Conservation (phyloP, 2,888 invertebrate species). For the Vandiemenella viatica region DNA sequence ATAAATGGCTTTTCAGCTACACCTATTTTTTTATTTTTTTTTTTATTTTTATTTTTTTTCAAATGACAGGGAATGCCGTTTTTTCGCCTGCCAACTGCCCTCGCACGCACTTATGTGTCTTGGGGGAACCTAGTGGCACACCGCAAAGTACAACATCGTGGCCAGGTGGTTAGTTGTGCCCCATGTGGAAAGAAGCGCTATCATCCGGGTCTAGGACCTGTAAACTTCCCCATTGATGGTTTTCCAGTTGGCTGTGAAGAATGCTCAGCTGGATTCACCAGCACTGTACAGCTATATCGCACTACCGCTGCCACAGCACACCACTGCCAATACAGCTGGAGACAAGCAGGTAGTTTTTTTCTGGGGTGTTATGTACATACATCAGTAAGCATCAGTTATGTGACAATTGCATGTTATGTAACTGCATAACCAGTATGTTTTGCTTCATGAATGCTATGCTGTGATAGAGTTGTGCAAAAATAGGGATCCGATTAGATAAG, state of each 20-base stretch:
- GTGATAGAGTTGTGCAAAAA: too few species aligned
- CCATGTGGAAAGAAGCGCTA: conserved; percentile 4
- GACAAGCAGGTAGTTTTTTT: neutral
- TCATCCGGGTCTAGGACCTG: conserved; percentile 10
- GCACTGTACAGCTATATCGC: conserved; percentile 8
- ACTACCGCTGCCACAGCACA: conserved; percentile 5
- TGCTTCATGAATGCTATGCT: too few species aligned
- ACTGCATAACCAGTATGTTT: too few species aligned
- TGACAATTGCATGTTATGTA: too few species aligned
- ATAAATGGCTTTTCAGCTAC: too few species aligned
- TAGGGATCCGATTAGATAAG: too few species aligned
- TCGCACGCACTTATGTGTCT: conserved; percentile 11
- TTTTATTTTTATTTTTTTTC: too few species aligned
- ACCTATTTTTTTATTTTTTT: too few species aligned
- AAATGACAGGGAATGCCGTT: conserved; percentile 6
- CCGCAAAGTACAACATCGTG: conserved; percentile 12
- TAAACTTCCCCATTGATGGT: conserved; percentile 7
- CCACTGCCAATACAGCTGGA: neutral
- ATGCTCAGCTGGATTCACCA: conserved; percentile 8
- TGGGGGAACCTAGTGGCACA: conserved; percentile 15
- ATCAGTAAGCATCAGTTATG: neutral
- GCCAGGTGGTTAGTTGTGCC: conserved; percentile 10
- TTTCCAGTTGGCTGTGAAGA: conserved; percentile 13
- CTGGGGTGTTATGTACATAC: neutral
- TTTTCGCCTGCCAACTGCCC: conserved; percentile 13